A percentile compares a stretch with the other conserved stretches of the same genome.
Evolutionary conservation across 2,797 vertebrate genomes (phyloP).

Genomic region (Acanthurus leucopareius): DNA sequence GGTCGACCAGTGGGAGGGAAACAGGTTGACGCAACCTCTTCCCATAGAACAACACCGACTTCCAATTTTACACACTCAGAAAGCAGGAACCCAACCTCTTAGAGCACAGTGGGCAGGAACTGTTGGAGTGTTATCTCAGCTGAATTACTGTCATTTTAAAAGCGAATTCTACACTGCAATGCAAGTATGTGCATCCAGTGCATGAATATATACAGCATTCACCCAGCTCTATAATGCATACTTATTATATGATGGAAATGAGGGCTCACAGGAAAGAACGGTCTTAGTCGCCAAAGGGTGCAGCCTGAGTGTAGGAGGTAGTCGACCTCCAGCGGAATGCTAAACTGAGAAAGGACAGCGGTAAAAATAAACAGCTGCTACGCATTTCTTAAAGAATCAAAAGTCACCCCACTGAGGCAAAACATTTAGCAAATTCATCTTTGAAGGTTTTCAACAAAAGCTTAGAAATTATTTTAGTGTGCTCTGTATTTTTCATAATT

Average conservation of each 20-base stretch:
- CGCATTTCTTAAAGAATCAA: conserved; percentile 63
- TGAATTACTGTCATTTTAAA: conserved; percentile 59
- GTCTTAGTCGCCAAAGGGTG: conserved; percentile 44
- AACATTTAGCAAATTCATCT: conserved; percentile 45
- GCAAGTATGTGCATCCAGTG: conserved; percentile 2
- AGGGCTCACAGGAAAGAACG: conserved; percentile 42
- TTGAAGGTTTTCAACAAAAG: conserved; percentile 30
- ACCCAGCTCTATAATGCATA: conserved; percentile 37
- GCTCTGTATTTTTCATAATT: neutral
- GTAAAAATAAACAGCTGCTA: conserved; percentile 65
- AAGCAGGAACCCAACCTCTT: conserved; percentile 63
- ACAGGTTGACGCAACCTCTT: conserved; percentile 71
- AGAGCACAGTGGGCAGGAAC: conserved; percentile 55
- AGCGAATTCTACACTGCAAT: conserved; percentile 18
- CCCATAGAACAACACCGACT: conserved; percentile 64
- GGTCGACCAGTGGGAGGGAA: conserved; percentile 72
- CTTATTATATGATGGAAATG: conserved; percentile 43
- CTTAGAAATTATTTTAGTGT: conserved; percentile 12
- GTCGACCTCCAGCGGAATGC: conserved; percentile 62
- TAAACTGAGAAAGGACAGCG: conserved; percentile 60
- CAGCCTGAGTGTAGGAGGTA: conserved; percentile 65
- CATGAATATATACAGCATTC: neutral
- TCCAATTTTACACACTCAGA: conserved; percentile 67
- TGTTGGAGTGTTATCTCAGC: conserved; percentile 49
- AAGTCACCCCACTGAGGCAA: conserved; percentile 68